Percentiles rank a stretch among this genome's conserved stretches.
These are phyloP conservation scores for Ginglymostoma cirratum DNA, from an alignment of 2,113 vertebrate genomes.

Conservation along the genomic window DNA sequence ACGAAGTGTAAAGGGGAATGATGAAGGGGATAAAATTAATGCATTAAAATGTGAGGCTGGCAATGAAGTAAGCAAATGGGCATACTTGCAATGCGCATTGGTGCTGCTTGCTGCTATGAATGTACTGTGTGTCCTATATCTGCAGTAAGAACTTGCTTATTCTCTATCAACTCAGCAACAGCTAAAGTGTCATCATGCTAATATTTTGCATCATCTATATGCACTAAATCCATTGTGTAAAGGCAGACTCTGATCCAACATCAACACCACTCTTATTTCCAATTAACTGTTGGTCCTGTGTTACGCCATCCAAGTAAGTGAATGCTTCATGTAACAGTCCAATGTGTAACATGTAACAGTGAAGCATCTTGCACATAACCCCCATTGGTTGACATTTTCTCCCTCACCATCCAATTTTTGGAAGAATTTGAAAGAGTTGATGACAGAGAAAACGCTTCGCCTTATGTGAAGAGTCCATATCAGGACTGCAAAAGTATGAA, in stretches of 20 bases:
- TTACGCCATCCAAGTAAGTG: neutral
- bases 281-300: neutral
- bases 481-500: neutral
- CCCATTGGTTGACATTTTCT: neutral
- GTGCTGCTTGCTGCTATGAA: neutral
- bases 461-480: neutral
- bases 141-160: neutral
- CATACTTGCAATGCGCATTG: neutral
- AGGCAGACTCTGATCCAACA: neutral
- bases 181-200: neutral
- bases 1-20: neutral
- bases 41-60: neutral
- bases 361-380: neutral
- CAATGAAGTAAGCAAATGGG: neutral
- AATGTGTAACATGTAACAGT: no score
- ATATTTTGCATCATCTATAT: neutral
- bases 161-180: neutral
- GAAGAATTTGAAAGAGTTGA: neutral
- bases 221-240: neutral
- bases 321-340: neutral
- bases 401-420: neutral
- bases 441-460: neutral
- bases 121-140: neutral
- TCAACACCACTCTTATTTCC: neutral
- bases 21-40: neutral